These are phyloP conservation scores for Staurois parvus DNA, from an alignment of 2,797 vertebrate species.

Conservation along the genomic window DNA sequence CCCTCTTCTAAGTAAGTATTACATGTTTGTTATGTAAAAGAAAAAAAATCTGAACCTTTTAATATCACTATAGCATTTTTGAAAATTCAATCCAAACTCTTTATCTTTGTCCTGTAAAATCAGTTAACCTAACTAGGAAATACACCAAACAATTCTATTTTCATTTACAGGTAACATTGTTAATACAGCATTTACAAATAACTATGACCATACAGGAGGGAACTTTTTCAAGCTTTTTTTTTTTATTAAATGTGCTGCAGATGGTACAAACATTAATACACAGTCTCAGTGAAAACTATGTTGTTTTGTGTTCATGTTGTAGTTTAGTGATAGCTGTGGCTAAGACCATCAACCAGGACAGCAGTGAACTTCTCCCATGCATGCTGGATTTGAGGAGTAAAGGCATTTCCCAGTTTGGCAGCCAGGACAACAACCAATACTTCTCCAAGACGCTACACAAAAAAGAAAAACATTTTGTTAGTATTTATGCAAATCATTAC, in stretches of 20 bases:
- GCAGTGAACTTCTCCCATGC: slow-evolving; percentile 80
- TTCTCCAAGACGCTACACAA: slow-evolving; percentile 70
- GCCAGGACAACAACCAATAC: slow-evolving; percentile 78
- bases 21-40: too few species aligned
- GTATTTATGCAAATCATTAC: neutral
- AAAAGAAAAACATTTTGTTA: neutral
- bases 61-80: too few species aligned
- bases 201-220: too few species aligned
- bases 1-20: too few species aligned
- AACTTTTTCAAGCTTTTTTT: neutral
- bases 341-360: slow-evolving; percentile 80
- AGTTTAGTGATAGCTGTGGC: slow-evolving; percentile 57
- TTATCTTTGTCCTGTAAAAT: too few species aligned
- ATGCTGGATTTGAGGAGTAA: slow-evolving; percentile 67
- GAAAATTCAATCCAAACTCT: too few species aligned
- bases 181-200: too few species aligned
- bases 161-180: too few species aligned
- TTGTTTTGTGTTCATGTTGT: neutral
- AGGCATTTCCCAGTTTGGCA: slow-evolving; percentile 70
- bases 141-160: too few species aligned
- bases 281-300: too few species aligned
- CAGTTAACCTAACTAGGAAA: too few species aligned
- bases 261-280: neutral
- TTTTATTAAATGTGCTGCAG: neutral
- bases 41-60: too few species aligned